A percentile compares a stretch with the other conserved stretches of the same genome.
These are phyloP conservation scores for Austrofundulus limnaeus DNA, from an alignment of 2,113 vertebrate species.

Conservation along the genomic window DNA sequence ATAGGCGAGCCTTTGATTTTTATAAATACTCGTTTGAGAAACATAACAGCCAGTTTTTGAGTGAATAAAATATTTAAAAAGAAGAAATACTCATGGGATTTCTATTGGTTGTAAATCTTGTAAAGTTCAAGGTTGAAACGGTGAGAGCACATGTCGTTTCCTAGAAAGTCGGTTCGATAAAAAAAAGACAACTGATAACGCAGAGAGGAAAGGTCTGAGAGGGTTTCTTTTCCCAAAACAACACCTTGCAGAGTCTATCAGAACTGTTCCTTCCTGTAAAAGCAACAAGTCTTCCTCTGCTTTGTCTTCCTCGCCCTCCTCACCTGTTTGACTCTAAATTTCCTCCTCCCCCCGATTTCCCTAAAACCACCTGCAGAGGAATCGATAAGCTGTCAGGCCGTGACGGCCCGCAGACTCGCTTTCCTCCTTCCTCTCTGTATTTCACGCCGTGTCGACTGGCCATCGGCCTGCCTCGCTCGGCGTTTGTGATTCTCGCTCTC, in stretches of 20 bases:
- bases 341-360: slow-evolving; percentile 2
- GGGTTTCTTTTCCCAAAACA: neutral
- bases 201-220: slow-evolving; percentile 5
- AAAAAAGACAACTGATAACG: neutral
- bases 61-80: neutral
- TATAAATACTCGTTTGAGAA: neutral
- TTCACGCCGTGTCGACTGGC: slow-evolving; percentile 26
- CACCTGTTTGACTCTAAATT: slow-evolving; percentile 27
- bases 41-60: neutral
- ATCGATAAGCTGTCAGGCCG: slow-evolving; percentile 61
- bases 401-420: slow-evolving; percentile 21
- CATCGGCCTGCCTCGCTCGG: slow-evolving; percentile 2
- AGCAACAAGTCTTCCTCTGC: neutral
- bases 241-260: neutral
- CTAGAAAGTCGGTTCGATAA: neutral
- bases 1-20: neutral
- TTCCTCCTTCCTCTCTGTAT: neutral
- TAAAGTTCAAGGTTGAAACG: neutral
- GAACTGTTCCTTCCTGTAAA: neutral
- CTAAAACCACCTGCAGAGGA: slow-evolving; percentile 55
- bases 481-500: slow-evolving; percentile 26
- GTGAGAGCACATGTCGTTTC: slow-evolving; percentile 1
- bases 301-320: neutral
- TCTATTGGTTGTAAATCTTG: neutral
- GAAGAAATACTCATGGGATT: too few species aligned